Evolutionary conservation across 2,113 vertebrate species (phyloP).

Genomic region (Misgurnus anguillicaudatus): DNA sequence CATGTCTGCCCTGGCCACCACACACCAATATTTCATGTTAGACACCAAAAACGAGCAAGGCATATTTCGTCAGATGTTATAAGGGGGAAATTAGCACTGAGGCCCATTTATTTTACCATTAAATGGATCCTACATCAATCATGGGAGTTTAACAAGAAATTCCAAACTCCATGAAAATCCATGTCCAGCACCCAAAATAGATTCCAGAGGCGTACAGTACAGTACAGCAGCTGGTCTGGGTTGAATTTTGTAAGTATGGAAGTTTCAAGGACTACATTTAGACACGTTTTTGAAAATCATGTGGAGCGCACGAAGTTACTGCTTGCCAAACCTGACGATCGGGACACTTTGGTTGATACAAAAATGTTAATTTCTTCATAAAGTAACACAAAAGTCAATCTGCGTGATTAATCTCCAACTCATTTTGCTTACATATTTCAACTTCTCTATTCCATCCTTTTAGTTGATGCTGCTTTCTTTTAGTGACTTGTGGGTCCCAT

Average conservation of each 20-base stretch:
- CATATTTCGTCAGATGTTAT: conserved; percentile 55
- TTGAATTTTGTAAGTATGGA: too few relatives aligned
- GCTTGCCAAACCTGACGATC: background rate
- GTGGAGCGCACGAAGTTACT: too few relatives aligned
- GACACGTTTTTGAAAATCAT: too few relatives aligned
- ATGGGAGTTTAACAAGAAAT: conserved; percentile 29
- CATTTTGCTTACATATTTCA: background rate
- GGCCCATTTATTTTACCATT: conserved; percentile 58
- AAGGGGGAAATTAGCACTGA: conserved; percentile 57
- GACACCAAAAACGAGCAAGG: conserved; percentile 46
- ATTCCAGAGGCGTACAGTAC: conserved; percentile 1
- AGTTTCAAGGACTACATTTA: too few relatives aligned
- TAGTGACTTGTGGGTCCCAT: conserved; percentile 14
- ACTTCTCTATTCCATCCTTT: background rate
- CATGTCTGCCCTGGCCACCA: conserved; percentile 66
- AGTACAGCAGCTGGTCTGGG: conserved; percentile 7
- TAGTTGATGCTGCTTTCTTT: conserved; percentile 7
- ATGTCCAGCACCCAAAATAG: conserved; percentile 36
- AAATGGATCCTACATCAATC: conserved; percentile 57
- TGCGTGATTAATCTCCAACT: conserved; percentile 8
- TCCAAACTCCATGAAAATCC: conserved; percentile 2
- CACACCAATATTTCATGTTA: conserved; percentile 68
- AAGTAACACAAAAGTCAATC: conserved; percentile 12
- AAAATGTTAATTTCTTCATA: too few relatives aligned
- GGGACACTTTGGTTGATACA: background rate